These are phyloP conservation scores for Bergia puertoricense DNA, from an alignment of 92 coral and sea anemone genomes.

Conservation along the genomic window DNA sequence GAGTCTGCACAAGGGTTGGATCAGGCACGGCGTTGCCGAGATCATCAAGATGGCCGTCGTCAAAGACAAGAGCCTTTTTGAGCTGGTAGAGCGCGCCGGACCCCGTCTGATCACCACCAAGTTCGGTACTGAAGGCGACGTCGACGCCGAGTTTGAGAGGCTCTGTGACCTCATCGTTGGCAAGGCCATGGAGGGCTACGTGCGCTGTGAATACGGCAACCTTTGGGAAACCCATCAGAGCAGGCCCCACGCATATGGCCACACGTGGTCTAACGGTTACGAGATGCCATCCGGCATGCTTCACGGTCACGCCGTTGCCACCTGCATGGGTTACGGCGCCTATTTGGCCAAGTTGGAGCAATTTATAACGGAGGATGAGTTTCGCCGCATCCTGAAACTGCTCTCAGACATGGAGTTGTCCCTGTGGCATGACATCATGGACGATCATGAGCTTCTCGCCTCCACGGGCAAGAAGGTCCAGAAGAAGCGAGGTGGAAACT, in stretches of 20 bases:
- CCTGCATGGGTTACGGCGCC: conserved; percentile 77
- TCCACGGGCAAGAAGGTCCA: conserved; percentile 49
- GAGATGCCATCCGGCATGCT: conserved; percentile 75
- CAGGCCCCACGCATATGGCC: conserved; percentile 76
- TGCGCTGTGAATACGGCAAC: conserved; percentile 64
- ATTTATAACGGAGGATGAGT: conserved; percentile 56
- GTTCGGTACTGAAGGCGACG: conserved; percentile 67
- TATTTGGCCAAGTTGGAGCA: conserved; percentile 56
- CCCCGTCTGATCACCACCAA: conserved; percentile 58
- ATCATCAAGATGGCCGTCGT: conserved; percentile 76
- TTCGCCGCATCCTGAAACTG: conserved; percentile 61
- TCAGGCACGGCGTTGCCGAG: conserved; percentile 73
- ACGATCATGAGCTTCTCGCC: conserved; percentile 43
- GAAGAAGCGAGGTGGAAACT: conserved; percentile 68
- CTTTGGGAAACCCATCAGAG: conserved; percentile 76
- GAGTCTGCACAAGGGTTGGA: conserved; percentile 63
- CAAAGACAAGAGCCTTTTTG: conserved; percentile 60
- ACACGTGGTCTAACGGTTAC: conserved; percentile 72
- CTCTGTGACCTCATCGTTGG: conserved; percentile 67
- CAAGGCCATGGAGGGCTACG: conserved; percentile 71
- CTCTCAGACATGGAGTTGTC: conserved; percentile 61
- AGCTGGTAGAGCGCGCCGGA: conserved; percentile 50
- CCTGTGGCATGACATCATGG: conserved; percentile 74
- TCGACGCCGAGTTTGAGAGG: conserved; percentile 49
- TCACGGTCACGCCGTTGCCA: conserved; percentile 77